Percentiles rank a stretch among this genome's conserved stretches.
Conservation (phyloP, 2,888 invertebrate species). For the Conchocele bisecta region DNA sequence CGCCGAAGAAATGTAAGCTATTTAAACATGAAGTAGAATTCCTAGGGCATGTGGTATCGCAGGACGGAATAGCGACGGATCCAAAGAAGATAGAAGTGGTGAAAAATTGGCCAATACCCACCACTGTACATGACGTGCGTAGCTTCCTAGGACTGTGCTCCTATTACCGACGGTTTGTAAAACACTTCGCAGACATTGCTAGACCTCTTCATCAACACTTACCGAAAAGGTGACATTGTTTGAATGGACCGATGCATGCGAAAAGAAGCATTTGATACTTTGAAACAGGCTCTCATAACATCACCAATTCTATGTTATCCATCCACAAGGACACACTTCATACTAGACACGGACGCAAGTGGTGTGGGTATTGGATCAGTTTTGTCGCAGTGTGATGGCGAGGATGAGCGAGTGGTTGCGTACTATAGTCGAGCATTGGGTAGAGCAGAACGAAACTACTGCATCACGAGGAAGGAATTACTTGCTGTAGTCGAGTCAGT, state of each 20-base stretch:
- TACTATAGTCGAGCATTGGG: constrained; percentile 37
- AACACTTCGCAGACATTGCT: constrained; percentile 30
- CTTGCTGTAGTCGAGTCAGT: neutral
- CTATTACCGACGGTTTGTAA: constrained; percentile 35
- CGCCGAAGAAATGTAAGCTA: constrained; percentile 37
- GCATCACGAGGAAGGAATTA: neutral
- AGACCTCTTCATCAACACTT: too few relatives aligned
- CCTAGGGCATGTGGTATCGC: constrained; percentile 33
- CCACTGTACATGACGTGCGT: constrained; percentile 19
- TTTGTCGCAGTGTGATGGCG: constrained; percentile 27
- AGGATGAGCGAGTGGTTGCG: constrained; percentile 29
- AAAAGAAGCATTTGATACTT: constrained; percentile 13
- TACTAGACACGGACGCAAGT: constrained; percentile 44
- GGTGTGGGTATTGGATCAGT: constrained; percentile 28
- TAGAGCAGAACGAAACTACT: constrained; percentile 6
- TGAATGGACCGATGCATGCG: constrained; percentile 30
- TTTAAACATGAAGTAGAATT: constrained; percentile 25
- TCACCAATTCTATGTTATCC: neutral
- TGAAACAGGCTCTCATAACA: constrained; percentile 1
- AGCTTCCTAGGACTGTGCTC: constrained; percentile 24
- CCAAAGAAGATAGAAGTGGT: constrained; percentile 16
- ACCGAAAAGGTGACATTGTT: constrained; percentile 24
- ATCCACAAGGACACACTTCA: neutral
- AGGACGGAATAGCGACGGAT: constrained; percentile 10
- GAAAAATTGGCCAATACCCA: constrained; percentile 27